These are phyloP conservation scores for Zingel zingel DNA, from an alignment of 2,113 vertebrate species.

Conservation along the genomic window DNA sequence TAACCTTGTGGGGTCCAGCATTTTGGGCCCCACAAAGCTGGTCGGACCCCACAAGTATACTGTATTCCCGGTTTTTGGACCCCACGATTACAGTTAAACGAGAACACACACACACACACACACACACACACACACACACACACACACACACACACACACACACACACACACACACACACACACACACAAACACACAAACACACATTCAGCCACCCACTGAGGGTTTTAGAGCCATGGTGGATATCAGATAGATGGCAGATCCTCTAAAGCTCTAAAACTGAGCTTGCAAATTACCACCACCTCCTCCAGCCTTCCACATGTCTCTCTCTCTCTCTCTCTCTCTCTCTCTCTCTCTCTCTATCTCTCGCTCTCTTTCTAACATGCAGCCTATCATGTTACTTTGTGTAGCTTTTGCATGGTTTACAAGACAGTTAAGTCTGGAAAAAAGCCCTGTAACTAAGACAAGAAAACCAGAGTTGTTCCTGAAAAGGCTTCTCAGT, in stretches of 20 bases:
- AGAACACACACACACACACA: too few species aligned
- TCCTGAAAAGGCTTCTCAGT: constrained; percentile 58
- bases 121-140: too few species aligned
- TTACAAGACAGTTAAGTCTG: constrained; percentile 78
- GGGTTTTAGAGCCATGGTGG: constrained; percentile 66
- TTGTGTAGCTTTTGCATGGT: constrained; percentile 69
- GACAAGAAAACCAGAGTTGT: constrained; percentile 64
- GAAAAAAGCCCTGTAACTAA: constrained; percentile 67
- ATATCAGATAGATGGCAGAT: constrained; percentile 84
- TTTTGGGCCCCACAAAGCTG: too few species aligned
- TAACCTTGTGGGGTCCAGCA: too few species aligned
- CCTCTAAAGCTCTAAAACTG: constrained; percentile 82
- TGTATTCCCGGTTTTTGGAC: too few species aligned
- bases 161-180: background rate
- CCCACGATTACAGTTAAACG: too few species aligned
- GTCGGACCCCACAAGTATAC: too few species aligned
- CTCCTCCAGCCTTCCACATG: constrained; percentile 76
- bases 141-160: too few species aligned
- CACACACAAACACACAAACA: constrained; percentile 17
- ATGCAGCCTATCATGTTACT: constrained; percentile 66
- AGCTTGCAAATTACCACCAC: constrained; percentile 83
- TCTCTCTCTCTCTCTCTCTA: constrained; percentile 45
- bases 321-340: constrained; percentile 51
- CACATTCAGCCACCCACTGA: constrained; percentile 63
- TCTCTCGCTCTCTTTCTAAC: constrained; percentile 45